phyloP scores from a whole-genome alignment of 2,113 vertebrate species.

The Corythoichthys haematopterus region DNA sequence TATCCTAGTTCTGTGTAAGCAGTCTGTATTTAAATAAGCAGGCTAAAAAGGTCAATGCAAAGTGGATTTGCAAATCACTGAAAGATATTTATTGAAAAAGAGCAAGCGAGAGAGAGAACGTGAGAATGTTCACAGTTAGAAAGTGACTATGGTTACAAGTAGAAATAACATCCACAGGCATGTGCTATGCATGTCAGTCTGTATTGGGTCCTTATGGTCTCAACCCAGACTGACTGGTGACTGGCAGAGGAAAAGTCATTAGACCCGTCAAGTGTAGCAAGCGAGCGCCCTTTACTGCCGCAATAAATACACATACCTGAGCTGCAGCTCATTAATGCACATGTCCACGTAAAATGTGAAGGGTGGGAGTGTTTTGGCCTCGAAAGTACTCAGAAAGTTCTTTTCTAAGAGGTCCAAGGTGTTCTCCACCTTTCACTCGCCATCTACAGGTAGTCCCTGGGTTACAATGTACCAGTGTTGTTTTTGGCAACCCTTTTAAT shows the following conservation, averaged over 20 bases:
- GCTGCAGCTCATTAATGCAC: conserved; percentile 34
- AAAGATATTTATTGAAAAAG: not conserved
- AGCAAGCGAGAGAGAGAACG: not conserved
- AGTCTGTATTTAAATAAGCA: conserved; percentile 30
- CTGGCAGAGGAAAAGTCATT: conserved; percentile 46
- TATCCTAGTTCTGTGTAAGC: not conserved
- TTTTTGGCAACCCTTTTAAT: too few relatives aligned
- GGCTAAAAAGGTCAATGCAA: conserved; percentile 38
- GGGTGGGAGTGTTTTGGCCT: conserved; percentile 13
- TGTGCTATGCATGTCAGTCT: not conserved
- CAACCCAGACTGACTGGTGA: conserved; percentile 45
- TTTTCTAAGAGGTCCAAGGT: not conserved
- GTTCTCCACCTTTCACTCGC: too few relatives aligned
- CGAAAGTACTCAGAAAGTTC: conserved; percentile 8
- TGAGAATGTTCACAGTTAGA: conserved; percentile 8
- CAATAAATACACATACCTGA: conserved; percentile 60
- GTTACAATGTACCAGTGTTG: too few relatives aligned
- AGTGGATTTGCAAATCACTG: conserved; percentile 37
- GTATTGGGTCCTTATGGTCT: conserved; percentile 35
- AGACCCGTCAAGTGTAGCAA: conserved; percentile 57
- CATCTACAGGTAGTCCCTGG: too few relatives aligned
- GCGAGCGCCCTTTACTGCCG: conserved; percentile 46
- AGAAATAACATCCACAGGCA: not conserved
- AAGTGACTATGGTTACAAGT: conserved; percentile 5
- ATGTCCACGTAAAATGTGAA: conserved; percentile 19